Evolutionary conservation across 1,140 invertebrate genomes (phyloP), one percentile per base, ranked within the genome.

Genomic region (Subanguina moxae): DNA sequence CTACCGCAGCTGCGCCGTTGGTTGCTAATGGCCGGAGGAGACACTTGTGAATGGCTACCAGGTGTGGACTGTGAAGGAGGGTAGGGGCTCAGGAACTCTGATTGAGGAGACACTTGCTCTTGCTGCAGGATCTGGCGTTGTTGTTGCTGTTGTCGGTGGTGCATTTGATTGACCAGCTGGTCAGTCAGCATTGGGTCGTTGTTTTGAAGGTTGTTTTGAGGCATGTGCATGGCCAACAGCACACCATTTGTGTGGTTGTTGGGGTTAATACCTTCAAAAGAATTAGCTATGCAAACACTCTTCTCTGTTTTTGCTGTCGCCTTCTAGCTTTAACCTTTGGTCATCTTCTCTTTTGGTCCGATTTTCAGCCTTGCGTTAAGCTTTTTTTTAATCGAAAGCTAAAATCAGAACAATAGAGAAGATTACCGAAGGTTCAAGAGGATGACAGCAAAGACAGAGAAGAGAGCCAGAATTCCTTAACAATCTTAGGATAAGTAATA

Each of bases 11-110:
- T 52, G n/a, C 48, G n/a, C n/a, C 48, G 48, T 52, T 52, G 48
- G 32, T 38, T 38, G 23, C n/a, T 52, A 15, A 52, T 19, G 17
- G 48, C 48, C 17, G 58, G 58, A 11, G 27, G 3, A 21, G 46
- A 67, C 21, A 63, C 61, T 42, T 75, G 64, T 38, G 48, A 52
- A 25, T 68, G 71, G 23, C 72, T 75, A 21, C 71, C 71, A 8
- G 71, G 71, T 21, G 71, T 73, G 21, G 74, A 75, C 43, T 73
- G 71, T 11, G 70, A 62, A n/a, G 67, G 71, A 19, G 71, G 63
- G 61, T 73, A 73, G 30, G 74, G 71, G 17, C 61, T 71, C 23
- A 73, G 42, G 45, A 73, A 73, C 28, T 73, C 71, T 11, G 71
- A 73, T 23, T 73, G 57, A 11, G 71, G 71, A 42, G 71, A 67